Base-by-base conservation (phyloP, 2,113 vertebrate genomes). In the Albula glossodonta region DNA sequence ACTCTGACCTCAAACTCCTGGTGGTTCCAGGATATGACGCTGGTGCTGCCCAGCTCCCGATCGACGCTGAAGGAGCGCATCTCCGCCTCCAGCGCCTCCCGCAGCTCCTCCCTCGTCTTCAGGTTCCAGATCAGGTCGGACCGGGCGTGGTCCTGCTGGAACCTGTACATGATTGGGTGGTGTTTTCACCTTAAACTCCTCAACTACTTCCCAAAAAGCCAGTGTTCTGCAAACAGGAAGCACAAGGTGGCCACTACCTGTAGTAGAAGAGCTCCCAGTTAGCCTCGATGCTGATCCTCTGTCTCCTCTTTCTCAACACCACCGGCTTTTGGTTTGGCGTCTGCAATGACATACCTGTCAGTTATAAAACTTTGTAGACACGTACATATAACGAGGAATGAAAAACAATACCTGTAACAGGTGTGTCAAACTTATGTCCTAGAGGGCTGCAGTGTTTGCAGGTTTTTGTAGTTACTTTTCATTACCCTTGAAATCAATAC, bases 211-310 rank as follows among this genome's bases (percentile, higher is more conserved):
- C 31, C 31, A 41, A 41, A 41, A 41, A 41, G 31, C 31, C 31
- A 41, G 31, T 41, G 31, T 41, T 41, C 31, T 41, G 31, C 31
- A 41, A 41, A 41, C 31, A 41, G 31, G 31, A 41, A 41, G 31
- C 1, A 41, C 31, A 41, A 41, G 60, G 17, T 74, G 70, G 10
- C 9, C n/a, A 56, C 90, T 95, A 99, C 98, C 97, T 97, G 92
- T 99, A 99, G 90, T 99, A 99, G 89, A 99, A 99, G 85, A 99
- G 97, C 92, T 98, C 98, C 98, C 98, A 99, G 91, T 99, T 99
- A 88, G 97, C 92, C 94, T 99, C 97, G 86, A 99, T 98, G 95
- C 99, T 99, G 95, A 99, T 99, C 89, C 98, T 96, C 90, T 99
- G 98, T 84, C 98, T 94, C 88, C 98, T 96, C 90, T 99, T 99